Evolutionary conservation across 2,888 invertebrate species (phyloP).

Genomic region (Graphium colonna): DNA sequence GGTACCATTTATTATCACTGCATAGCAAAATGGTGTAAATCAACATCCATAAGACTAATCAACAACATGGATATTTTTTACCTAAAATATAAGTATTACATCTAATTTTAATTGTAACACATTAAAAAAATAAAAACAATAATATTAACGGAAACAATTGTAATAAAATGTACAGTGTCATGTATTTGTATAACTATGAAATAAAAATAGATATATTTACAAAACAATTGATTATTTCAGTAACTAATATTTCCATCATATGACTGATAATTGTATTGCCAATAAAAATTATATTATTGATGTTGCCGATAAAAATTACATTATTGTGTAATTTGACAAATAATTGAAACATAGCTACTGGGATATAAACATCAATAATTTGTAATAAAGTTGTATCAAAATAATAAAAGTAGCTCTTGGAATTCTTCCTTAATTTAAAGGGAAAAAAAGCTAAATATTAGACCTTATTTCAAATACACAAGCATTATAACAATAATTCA

Average conservation of each 20-base stretch:
- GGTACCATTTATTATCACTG: constrained; percentile 77
- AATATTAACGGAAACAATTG: constrained; percentile 47
- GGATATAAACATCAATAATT: too few relatives aligned
- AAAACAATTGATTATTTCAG: constrained; percentile 47
- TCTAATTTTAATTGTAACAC: constrained; percentile 53
- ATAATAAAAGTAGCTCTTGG: too few relatives aligned
- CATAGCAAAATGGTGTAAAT: constrained; percentile 77
- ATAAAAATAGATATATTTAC: constrained; percentile 52
- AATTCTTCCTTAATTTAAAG: too few relatives aligned
- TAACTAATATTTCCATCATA: constrained; percentile 50
- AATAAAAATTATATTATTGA: constrained; percentile 2
- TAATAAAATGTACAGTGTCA: constrained; percentile 68
- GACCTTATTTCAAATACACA: neutral
- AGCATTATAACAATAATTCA: neutral
- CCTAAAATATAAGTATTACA: constrained; percentile 63
- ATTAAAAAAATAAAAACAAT: constrained; percentile 51
- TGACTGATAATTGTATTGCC: constrained; percentile 36
- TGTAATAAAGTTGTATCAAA: too few relatives aligned
- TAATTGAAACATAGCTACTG: too few relatives aligned
- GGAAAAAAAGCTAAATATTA: neutral
- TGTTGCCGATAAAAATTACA: constrained; percentile 4
- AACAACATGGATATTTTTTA: constrained; percentile 77
- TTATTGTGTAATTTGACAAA: too few relatives aligned
- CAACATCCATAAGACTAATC: constrained; percentile 79
- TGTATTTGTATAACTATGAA: constrained; percentile 54